phyloP scores from a whole-genome alignment of 2,888 invertebrate species.

The Synanthedon myopaeformis region DNA sequence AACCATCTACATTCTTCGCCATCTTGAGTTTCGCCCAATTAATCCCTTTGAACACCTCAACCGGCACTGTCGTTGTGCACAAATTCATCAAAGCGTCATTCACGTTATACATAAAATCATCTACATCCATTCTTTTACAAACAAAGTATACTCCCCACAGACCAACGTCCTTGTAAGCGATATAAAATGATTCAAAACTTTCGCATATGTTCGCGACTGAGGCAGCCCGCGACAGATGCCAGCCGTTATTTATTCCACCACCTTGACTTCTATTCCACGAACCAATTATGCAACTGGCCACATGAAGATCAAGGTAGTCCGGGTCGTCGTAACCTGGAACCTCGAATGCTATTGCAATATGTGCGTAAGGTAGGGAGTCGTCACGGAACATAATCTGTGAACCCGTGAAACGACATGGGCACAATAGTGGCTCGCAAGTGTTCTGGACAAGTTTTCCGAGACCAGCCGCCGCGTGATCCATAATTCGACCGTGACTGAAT shows the following conservation, averaged over 20 bases:
- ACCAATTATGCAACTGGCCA: conserved; percentile 44
- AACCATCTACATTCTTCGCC: conserved; percentile 24
- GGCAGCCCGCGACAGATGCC: conserved; percentile 29
- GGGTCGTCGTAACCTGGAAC: conserved; percentile 39
- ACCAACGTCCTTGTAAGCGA: conserved; percentile 46
- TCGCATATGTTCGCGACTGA: conserved; percentile 35
- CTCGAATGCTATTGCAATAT: conserved; percentile 56
- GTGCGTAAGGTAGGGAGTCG: conserved; percentile 50
- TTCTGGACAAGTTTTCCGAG: conserved; percentile 29
- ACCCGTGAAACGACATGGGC: conserved; percentile 22
- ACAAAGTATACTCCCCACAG: conserved; percentile 63
- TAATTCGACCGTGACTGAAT: conserved; percentile 74
- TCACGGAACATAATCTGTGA: conserved; percentile 35
- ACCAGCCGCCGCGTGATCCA: conserved; percentile 68
- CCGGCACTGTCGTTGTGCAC: conserved; percentile 23
- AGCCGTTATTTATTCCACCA: conserved; percentile 26
- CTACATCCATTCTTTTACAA: conserved; percentile 26
- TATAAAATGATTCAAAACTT: conserved; percentile 50
- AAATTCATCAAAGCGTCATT: conserved; percentile 50
- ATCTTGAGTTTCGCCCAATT: conserved; percentile 33
- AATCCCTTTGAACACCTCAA: conserved; percentile 35
- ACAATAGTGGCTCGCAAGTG: conserved; percentile 12
- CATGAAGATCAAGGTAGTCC: conserved; percentile 35
- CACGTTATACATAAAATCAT: conserved; percentile 38
- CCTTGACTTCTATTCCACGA: conserved; percentile 45